Evolutionary conservation across 1,140 invertebrate genomes (phyloP).

Genomic region (Pachypsylla venusta): DNA sequence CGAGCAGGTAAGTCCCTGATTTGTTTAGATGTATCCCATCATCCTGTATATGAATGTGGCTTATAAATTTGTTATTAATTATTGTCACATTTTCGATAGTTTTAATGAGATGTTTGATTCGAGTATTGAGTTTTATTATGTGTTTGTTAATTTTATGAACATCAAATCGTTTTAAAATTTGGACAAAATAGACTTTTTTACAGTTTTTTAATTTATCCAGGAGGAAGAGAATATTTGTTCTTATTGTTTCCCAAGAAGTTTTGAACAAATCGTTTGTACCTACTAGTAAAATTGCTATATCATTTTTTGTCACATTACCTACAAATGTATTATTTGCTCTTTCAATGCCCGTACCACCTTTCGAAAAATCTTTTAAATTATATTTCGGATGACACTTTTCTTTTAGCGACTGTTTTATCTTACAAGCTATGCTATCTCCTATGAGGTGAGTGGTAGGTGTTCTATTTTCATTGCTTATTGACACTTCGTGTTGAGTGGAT

Average conservation of each 20-base stretch:
- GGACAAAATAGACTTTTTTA: background rate
- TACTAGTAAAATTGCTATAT: background rate
- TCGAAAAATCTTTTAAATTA: background rate
- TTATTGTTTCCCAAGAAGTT: background rate
- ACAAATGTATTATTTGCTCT: background rate
- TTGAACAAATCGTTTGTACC: background rate
- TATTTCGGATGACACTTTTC: background rate
- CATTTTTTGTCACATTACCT: background rate
- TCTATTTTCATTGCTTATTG: background rate
- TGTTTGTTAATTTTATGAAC: background rate
- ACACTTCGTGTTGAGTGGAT: background rate
- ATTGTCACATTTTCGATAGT: background rate
- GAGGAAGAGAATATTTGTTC: background rate
- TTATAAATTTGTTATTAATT: background rate
- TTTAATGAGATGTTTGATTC: background rate
- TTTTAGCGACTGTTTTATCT: background rate
- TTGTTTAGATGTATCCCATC: background rate
- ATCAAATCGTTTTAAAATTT: background rate
- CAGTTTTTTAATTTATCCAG: background rate
- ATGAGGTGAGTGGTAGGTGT: background rate
- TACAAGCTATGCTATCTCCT: background rate
- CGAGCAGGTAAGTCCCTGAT: background rate
- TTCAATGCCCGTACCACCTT: background rate
- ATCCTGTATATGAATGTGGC: background rate
- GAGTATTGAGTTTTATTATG: background rate